phyloP scores from a whole-genome alignment of 2,797 vertebrate genomes.

The Champsocephalus gunnari region DNA sequence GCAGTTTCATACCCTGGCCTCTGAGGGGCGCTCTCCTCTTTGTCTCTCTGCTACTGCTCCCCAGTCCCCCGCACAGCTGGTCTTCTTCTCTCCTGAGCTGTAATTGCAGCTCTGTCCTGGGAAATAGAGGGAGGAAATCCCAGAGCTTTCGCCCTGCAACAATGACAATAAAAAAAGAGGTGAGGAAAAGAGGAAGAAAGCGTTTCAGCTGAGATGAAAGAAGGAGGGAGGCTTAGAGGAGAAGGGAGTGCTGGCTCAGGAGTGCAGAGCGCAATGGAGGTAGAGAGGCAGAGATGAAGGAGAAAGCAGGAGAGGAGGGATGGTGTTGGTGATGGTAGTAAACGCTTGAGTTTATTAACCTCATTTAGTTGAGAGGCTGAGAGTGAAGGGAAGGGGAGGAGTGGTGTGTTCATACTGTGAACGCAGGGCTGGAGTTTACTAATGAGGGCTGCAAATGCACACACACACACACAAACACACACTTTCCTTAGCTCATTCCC shows the following conservation, averaged over 20 bases:
- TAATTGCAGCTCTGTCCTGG: conserved; percentile 89
- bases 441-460: conserved; percentile 86
- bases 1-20: conserved; percentile 58
- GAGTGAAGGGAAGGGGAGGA: conserved; percentile 84
- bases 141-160: conserved; percentile 84
- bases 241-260: conserved; percentile 59
- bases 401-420: conserved; percentile 87
- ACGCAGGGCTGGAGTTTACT: conserved; percentile 84
- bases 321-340: conserved; percentile 83
- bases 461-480: conserved; percentile 45
- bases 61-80: conserved; percentile 73
- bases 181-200: conserved; percentile 81
- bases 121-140: conserved; percentile 89
- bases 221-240: conserved; percentile 63
- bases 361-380: conserved; percentile 86
- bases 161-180: conserved; percentile 86
- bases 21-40: conserved; percentile 73
- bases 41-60: conserved; percentile 15
- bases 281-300: conserved; percentile 61
- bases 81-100: conserved; percentile 78
- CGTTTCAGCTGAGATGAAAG: conserved; percentile 80
- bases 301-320: conserved; percentile 57
- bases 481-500: conserved; percentile 67
- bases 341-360: conserved; percentile 94
- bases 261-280: conserved; percentile 61